Conservation (phyloP, 1,140 invertebrate genomes). For the Pogonognathellus flavescens region DNA sequence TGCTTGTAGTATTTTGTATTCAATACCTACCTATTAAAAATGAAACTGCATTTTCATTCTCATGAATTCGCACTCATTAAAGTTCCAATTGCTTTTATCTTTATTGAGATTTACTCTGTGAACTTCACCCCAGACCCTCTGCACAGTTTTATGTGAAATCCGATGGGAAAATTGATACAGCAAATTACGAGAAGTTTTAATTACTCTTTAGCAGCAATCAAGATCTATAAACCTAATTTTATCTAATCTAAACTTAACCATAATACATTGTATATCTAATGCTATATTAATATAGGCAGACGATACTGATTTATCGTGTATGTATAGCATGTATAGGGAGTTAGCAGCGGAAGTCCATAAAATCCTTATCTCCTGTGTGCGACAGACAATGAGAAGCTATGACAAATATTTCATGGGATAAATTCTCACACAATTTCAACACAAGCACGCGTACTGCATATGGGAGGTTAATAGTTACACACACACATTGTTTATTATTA, state of each 20-base stretch:
- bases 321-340: not conserved
- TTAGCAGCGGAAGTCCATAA: conserved; percentile 31
- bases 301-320: no score
- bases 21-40: not conserved
- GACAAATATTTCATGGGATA: conserved; percentile 37
- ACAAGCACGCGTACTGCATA: conserved; percentile 21
- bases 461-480: conserved; percentile 1
- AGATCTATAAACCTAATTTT: conserved; percentile 45
- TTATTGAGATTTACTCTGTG: conserved; percentile 14
- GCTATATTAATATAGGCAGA: not conserved
- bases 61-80: conserved; percentile 19
- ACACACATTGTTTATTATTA: not conserved
- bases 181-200: conserved; percentile 33
- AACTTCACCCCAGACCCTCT: conserved; percentile 37
- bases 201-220: conserved; percentile 23
- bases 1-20: conserved; percentile 12
- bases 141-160: not conserved
- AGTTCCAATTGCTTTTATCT: not conserved
- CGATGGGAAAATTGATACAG: conserved; percentile 31
- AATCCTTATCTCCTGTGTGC: conserved; percentile 6
- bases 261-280: not conserved
- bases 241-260: conserved; percentile 10
- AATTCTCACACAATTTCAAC: conserved; percentile 31
- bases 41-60: conserved; percentile 29
- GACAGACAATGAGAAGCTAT: conserved; percentile 17